Evolutionary conservation across 2,888 invertebrate species (phyloP).

Genomic region (Pemphredon lugubris): DNA sequence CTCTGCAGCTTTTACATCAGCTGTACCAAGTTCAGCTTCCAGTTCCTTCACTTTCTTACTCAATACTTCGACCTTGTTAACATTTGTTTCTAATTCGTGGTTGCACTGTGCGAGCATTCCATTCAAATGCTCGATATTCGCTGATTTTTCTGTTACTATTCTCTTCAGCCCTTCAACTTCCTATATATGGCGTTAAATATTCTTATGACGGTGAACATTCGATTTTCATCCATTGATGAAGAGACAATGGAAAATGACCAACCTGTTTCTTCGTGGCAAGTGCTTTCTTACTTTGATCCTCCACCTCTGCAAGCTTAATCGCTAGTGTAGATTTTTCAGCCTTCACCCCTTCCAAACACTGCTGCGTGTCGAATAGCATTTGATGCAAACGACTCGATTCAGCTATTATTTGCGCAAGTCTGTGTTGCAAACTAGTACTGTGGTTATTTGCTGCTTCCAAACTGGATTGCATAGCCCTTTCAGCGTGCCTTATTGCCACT

Average conservation of each 20-base stretch:
- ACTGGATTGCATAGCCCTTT: conserved; percentile 82
- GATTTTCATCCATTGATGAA: neutral
- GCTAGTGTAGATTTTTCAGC: conserved; percentile 74
- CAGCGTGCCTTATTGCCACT: conserved; percentile 82
- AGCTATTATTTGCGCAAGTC: conserved; percentile 81
- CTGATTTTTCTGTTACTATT: conserved; percentile 72
- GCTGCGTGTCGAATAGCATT: conserved; percentile 82
- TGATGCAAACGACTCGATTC: conserved; percentile 82
- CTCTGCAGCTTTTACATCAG: conserved; percentile 52
- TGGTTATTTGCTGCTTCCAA: conserved; percentile 82
- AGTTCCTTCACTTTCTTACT: conserved; percentile 62
- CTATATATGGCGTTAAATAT: conserved; percentile 47
- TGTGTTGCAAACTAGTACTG: conserved; percentile 82
- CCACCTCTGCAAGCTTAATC: conserved; percentile 67
- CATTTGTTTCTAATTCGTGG: conserved; percentile 64
- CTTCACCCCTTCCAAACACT: conserved; percentile 81
- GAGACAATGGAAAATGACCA: conserved; percentile 5
- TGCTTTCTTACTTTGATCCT: conserved; percentile 68
- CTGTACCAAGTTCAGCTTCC: conserved; percentile 50
- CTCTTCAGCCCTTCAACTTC: conserved; percentile 73
- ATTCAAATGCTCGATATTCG: conserved; percentile 61
- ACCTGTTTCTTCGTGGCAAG: conserved; percentile 68
- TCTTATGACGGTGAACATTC: conserved; percentile 6
- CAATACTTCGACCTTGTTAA: conserved; percentile 59
- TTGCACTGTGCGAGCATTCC: conserved; percentile 44